Percentiles rank a stretch among this genome's conserved stretches.
Conservation (phyloP, 2,888 invertebrate species). For the Lasioglossum morio region DNA sequence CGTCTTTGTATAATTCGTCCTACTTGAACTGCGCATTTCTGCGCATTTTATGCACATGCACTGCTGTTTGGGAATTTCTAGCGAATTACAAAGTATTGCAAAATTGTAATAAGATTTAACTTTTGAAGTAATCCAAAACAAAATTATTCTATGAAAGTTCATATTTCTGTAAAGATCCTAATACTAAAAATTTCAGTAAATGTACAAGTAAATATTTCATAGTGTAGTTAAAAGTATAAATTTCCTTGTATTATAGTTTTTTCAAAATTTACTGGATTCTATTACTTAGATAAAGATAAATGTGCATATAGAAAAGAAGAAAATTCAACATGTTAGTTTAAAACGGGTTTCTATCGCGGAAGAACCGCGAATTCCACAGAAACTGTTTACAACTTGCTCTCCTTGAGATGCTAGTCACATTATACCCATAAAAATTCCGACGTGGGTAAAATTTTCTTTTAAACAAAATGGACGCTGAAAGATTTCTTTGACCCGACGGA, state of each 20-base stretch:
- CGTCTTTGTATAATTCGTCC: background rate
- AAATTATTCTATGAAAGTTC: background rate
- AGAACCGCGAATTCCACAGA: background rate
- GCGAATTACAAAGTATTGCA: too few species aligned
- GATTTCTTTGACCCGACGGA: background rate
- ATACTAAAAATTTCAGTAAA: background rate
- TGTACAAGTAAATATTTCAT: background rate
- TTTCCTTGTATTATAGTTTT: background rate
- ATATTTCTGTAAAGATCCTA: background rate
- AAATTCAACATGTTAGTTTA: background rate
- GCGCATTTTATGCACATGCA: background rate
- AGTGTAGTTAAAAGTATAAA: background rate
- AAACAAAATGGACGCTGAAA: background rate
- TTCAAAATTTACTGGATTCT: background rate
- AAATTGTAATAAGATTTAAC: too few species aligned
- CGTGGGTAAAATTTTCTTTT: background rate
- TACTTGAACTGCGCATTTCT: background rate
- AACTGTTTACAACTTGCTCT: background rate
- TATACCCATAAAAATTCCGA: background rate
- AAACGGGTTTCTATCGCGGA: background rate
- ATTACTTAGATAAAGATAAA: background rate
- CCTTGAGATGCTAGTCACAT: slow-evolving; percentile 1
- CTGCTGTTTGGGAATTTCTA: background rate
- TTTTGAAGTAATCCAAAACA: background rate
- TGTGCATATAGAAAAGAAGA: background rate